These are phyloP conservation scores for Dasypolia templi DNA, from an alignment of 2,888 invertebrate genomes.

Conservation along the genomic window DNA sequence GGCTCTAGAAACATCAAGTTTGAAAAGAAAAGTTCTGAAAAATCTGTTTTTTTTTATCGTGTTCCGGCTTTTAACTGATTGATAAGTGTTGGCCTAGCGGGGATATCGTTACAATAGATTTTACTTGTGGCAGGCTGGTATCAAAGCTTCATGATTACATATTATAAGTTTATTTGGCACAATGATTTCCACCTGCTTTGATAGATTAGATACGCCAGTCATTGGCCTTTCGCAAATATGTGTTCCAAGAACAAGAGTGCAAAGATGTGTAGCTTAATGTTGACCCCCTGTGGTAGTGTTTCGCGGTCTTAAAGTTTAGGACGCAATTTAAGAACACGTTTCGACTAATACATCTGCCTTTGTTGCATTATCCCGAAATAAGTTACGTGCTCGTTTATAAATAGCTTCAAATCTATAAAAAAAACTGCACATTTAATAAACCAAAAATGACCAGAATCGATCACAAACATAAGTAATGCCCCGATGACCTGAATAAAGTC, in stretches of 20 bases:
- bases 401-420: neutral
- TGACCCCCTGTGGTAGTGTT: no score
- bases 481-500: slow-evolving; percentile 26
- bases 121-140: neutral
- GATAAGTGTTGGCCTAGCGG: neutral
- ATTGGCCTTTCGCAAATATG: neutral
- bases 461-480: slow-evolving; percentile 4
- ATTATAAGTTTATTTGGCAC: neutral
- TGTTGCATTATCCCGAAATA: neutral
- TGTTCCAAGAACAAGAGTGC: slow-evolving; percentile 1
- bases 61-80: neutral
- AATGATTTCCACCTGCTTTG: neutral
- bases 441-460: neutral
- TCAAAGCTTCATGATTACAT: neutral
- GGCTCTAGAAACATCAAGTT: neutral
- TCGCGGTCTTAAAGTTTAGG: no score
- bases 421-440: neutral
- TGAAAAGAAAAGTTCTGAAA: neutral
- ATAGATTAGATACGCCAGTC: neutral
- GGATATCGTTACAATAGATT: neutral
- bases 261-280: neutral
- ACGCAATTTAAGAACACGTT: neutral
- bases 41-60: neutral
- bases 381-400: neutral
- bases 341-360: neutral